phyloP scores from a whole-genome alignment of 2,113 vertebrate species.

The Gymnorhina tibicen region DNA sequence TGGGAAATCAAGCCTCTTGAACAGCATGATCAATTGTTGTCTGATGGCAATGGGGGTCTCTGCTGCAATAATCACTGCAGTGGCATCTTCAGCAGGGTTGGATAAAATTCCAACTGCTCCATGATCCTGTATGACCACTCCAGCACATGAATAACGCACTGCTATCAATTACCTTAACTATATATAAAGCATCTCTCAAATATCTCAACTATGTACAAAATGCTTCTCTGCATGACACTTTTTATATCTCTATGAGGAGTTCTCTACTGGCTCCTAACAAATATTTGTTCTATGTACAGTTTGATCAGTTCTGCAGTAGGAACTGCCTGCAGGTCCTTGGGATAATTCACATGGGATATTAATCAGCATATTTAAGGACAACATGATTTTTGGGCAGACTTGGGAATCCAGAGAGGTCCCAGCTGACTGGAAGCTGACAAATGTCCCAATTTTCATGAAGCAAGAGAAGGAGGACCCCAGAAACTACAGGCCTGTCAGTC shows the following conservation, averaged over 20 bases:
- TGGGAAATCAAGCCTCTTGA: neutral
- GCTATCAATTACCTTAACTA: neutral
- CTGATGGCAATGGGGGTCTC: neutral
- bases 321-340: neutral
- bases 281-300: neutral
- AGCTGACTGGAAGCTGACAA: neutral
- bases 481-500: neutral
- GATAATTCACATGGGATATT: neutral
- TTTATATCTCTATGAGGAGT: neutral
- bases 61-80: neutral
- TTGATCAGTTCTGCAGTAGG: neutral
- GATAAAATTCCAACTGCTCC: neutral
- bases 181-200: neutral
- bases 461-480: neutral
- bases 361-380: neutral
- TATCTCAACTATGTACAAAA: neutral
- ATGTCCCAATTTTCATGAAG: neutral
- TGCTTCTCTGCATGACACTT: fast-evolving
- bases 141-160: neutral
- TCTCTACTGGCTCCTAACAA: neutral
- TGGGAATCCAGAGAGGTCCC: neutral
- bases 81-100: neutral
- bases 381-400: neutral
- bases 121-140: neutral
- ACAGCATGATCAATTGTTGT: neutral